A percentile compares a stretch with the other conserved stretches of the same genome.
phyloP scores from a whole-genome alignment of 92 coral and sea anemone species.

The Epizoanthus stellaris region DNA sequence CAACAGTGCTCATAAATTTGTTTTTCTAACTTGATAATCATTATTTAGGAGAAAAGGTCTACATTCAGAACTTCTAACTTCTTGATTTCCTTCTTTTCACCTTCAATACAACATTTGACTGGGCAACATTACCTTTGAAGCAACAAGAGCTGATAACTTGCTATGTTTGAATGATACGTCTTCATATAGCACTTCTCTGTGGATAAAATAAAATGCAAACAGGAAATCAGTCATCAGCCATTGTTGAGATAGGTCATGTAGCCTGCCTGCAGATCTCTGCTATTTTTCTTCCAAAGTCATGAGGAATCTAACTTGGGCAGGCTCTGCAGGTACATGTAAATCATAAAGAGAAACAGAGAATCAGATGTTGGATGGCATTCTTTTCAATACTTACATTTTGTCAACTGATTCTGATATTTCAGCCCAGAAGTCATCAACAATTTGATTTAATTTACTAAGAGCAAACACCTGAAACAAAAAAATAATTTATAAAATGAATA shows the following conservation, averaged over 20 bases:
- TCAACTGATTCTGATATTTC: slow-evolving; percentile 97
- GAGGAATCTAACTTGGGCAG: too few relatives aligned
- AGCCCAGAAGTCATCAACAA: slow-evolving; percentile 99
- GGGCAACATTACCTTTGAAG: slow-evolving; percentile 81
- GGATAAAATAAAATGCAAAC: background rate
- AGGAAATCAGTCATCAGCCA: background rate
- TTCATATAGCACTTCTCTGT: slow-evolving; percentile 96
- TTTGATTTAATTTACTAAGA: slow-evolving; percentile 81
- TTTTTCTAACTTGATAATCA: too few relatives aligned
- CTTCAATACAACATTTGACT: background rate
- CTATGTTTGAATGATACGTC: slow-evolving; percentile 93
- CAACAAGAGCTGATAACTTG: slow-evolving; percentile 94
- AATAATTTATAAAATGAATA: background rate
- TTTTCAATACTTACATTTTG: slow-evolving; percentile 80
- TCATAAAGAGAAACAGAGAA: too few relatives aligned
- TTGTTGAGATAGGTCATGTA: too few relatives aligned
- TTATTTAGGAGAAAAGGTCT: too few relatives aligned
- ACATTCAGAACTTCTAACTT: too few relatives aligned
- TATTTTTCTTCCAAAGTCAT: too few relatives aligned
- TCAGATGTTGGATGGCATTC: too few relatives aligned
- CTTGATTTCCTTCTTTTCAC: too few relatives aligned
- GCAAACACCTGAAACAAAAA: slow-evolving; percentile 83
- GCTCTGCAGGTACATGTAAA: too few relatives aligned
- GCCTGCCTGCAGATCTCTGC: too few relatives aligned
- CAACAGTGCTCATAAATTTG: too few relatives aligned